Conservation (phyloP, 1,140 invertebrate genomes). For the Drosophila bipectinata region DNA sequence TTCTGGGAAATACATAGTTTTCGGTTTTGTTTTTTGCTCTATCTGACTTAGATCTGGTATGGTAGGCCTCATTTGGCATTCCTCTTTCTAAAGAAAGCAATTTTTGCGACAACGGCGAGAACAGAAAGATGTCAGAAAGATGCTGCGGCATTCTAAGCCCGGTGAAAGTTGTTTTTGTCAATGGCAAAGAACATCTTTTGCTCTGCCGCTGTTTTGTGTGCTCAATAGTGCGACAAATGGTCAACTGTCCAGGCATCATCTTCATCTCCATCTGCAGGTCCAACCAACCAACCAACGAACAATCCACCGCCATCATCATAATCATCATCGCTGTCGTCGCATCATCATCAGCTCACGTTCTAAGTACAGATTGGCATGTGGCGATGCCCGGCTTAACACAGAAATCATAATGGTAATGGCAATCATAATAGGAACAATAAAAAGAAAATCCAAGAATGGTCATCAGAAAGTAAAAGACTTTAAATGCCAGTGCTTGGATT, state of each 20-base stretch:
- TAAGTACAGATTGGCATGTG: slow-evolving; percentile 71
- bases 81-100: slow-evolving; percentile 59
- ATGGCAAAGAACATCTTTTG: slow-evolving; percentile 66
- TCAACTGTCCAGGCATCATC: slow-evolving; percentile 35
- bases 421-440: slow-evolving; percentile 64
- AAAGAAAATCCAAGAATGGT: slow-evolving; percentile 52
- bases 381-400: slow-evolving; percentile 61
- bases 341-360: slow-evolving; percentile 64
- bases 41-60: slow-evolving; percentile 57
- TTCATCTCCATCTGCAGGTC: slow-evolving; percentile 5
- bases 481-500: slow-evolving; percentile 43
- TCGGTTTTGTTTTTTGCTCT: slow-evolving; percentile 26
- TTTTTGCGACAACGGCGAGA: slow-evolving; percentile 47
- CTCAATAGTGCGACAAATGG: slow-evolving; percentile 75
- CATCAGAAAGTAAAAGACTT: slow-evolving; percentile 63
- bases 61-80: slow-evolving; percentile 50
- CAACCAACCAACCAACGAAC: neutral
- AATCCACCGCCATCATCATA: slow-evolving; percentile 5
- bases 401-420: slow-evolving; percentile 79
- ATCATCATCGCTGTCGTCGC: slow-evolving; percentile 27
- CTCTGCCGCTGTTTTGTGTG: slow-evolving; percentile 42
- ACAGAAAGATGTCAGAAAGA: slow-evolving; percentile 60
- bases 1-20: slow-evolving; percentile 9
- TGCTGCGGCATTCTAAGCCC: slow-evolving; percentile 59
- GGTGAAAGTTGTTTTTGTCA: slow-evolving; percentile 82